Base-by-base conservation (phyloP, 2,888 invertebrate genomes). In the Blastobasis adustella region DNA sequence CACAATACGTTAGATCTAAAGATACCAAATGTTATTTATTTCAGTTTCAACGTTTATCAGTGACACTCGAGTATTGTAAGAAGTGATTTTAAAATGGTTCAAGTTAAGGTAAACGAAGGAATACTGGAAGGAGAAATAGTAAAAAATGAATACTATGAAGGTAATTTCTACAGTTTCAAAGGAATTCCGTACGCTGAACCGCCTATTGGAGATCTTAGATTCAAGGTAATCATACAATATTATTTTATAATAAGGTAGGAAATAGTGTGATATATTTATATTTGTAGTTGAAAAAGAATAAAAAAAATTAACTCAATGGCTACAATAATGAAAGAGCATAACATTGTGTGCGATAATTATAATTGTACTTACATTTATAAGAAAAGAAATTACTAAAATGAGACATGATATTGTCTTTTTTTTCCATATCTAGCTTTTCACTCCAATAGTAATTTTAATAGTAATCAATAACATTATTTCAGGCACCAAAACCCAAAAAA, bases 401-500 rank as follows among this genome's bases (percentile, higher is more conserved):
- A 23, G 23, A 3, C 23, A 23, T 23, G 2, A n/a, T 23, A 23
- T 23, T 23, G 23, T 23, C 3, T 2, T 23, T 23, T 23, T 23
- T 23, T 3, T 23, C 3, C 23, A 23, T 23, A 23, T 23, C 23
- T 23, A 23, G 23, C 23, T 23, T 23, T 23, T 23, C 3, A 23
- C 23, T 23, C n/a, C 23, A 23, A 23, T 23, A 23, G 23, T 2
- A 23, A 23, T 23, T 23, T 23, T 23, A 1, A 23, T 3, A 23
- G 23, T 40, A 40, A 40, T 40, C 9, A 40, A 6, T 40, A 8
- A 40, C 1, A 54, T 8, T 62, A 8, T 63, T 69, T 8, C 62
- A 77, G 77, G 73, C 71, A 4, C 78, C 78, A 1, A 58, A 57
- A 50, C 69, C 71, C 6, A 65, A 71, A 4, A 51, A 63, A n/a